These are phyloP conservation scores for Caenorhabditis afra DNA, from an alignment of 2,888 invertebrate species.

Conservation along the genomic window DNA sequence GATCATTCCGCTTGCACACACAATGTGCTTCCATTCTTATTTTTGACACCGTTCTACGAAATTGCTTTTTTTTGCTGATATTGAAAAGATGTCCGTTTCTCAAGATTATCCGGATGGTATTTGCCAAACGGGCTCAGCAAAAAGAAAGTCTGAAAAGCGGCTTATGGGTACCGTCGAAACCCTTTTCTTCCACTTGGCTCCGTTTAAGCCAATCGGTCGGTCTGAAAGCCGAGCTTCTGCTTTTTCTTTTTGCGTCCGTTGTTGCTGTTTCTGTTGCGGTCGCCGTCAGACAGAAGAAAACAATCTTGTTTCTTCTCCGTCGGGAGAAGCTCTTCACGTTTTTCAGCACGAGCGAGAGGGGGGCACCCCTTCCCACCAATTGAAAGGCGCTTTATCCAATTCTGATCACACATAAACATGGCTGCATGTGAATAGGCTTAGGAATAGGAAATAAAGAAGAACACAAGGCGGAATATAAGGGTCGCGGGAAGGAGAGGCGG, in stretches of 20 bases:
- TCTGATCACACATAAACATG: constrained; percentile 52
- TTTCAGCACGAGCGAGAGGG: background rate
- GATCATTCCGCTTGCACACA: constrained; percentile 18
- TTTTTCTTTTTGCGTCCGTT: background rate
- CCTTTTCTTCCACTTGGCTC: background rate
- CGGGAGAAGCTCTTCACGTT: constrained; percentile 7
- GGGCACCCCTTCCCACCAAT: constrained; percentile 25
- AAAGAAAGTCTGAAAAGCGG: no score
- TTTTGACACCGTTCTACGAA: background rate
- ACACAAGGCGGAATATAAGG: constrained; percentile 32
- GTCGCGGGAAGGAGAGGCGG: constrained; percentile 23
- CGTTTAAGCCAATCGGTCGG: background rate
- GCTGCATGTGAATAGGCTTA: constrained; percentile 26
- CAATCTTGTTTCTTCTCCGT: constrained; percentile 18
- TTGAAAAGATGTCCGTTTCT: no score
- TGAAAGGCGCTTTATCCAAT: constrained; percentile 44
- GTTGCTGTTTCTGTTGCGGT: background rate
- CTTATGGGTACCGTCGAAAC: background rate
- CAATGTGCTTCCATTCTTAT: no score
- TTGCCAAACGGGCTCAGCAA: no score
- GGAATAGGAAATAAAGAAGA: constrained; percentile 33
- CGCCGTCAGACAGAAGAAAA: constrained; percentile 11
- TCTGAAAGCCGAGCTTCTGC: constrained; percentile 9
- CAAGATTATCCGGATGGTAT: no score
- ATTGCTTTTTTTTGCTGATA: background rate